Base-by-base conservation (phyloP, 2,888 invertebrate species). In the Metellina segmentata region DNA sequence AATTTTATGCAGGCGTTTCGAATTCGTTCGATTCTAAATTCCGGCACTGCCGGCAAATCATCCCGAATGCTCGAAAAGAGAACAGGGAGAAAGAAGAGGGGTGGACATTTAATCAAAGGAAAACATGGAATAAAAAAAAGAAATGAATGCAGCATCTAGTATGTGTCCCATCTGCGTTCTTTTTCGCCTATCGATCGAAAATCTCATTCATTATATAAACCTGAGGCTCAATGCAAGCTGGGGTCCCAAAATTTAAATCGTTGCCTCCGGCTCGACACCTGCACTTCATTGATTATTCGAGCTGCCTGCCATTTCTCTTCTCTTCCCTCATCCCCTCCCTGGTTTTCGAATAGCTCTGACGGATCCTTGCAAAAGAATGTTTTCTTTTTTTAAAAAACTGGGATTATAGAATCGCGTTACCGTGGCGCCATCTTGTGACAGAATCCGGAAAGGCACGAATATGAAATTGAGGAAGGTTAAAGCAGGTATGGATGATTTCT, bases 261-360 rank as follows among this genome's bases (percentile, higher is more conserved):
- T 72, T 69, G 85, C 90, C 81, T 19, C 81, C 34, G 81, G 90
- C 90, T 74, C 85, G 90, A 90, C 90, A 90, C 90, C 90, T 90
- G 90, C 90, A 90, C 85, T 81, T 70, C 90, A 90, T 90, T 90
- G 90, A 90, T 90, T 90, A 85, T 90, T 90, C 85, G 72, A 48
- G 69, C 61, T 16, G 49, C 69, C 81, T 20, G 71, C 88, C 72
- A 75, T 90, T 90, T 90, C 81, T 85, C 85, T 85, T 81, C 70
- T 13, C 78, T 51, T 61, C 49, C 13, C 82, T 34, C 48, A 34
- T 48, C 71, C 19, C 52, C 49, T 7, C 48, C 13, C 77, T n/a
- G 13, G 52, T 48, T 69, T 69, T 81, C 48, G 70, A 69, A 81
- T 69, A 79, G 34, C 34, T 69, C 86, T 78, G 77, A 78, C 70